Evolutionary conservation across 2,113 vertebrate genomes (phyloP).

Genomic region (Chitala chitala): DNA sequence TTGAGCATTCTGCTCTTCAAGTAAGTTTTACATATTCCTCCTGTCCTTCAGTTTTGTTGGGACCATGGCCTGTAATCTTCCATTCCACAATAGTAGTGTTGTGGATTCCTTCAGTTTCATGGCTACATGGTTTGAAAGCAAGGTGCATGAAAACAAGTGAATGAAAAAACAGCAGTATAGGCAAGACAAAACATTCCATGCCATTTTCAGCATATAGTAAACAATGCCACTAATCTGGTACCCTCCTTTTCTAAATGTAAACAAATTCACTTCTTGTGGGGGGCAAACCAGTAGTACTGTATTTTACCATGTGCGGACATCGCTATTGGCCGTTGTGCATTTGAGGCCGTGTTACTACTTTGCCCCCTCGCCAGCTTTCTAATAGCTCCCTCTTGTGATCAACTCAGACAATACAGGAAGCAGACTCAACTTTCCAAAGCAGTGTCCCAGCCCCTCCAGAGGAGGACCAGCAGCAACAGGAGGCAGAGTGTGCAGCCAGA

Average conservation of each 20-base stretch:
- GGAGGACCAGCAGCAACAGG: slow-evolving; percentile 79
- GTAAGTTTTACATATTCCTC: slow-evolving; percentile 67
- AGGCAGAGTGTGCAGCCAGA: slow-evolving; percentile 85
- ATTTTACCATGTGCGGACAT: too few relatives aligned
- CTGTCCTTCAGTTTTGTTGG: slow-evolving; percentile 32
- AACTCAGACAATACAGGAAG: slow-evolving; percentile 80
- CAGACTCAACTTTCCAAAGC: slow-evolving; percentile 77
- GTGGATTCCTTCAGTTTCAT: background rate
- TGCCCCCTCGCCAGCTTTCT: slow-evolving; percentile 14
- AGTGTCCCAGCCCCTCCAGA: slow-evolving; percentile 94
- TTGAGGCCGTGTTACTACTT: too few relatives aligned
- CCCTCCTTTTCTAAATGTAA: slow-evolving; percentile 82
- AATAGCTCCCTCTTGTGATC: slow-evolving; percentile 53
- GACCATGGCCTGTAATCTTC: slow-evolving; percentile 52
- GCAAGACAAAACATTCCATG: background rate
- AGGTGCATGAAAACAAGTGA: background rate
- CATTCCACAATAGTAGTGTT: slow-evolving; percentile 33
- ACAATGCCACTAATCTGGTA: slow-evolving; percentile 16
- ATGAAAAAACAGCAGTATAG: background rate
- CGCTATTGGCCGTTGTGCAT: too few relatives aligned
- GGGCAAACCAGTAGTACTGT: slow-evolving; percentile 44
- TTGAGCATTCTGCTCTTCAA: slow-evolving; percentile 93
- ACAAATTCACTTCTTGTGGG: slow-evolving; percentile 73
- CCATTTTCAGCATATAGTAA: slow-evolving; percentile 46
- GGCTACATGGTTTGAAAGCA: too few relatives aligned